These are phyloP conservation scores for Diuraphis noxia DNA, from an alignment of 1,140 invertebrate species.

Conservation along the genomic window DNA sequence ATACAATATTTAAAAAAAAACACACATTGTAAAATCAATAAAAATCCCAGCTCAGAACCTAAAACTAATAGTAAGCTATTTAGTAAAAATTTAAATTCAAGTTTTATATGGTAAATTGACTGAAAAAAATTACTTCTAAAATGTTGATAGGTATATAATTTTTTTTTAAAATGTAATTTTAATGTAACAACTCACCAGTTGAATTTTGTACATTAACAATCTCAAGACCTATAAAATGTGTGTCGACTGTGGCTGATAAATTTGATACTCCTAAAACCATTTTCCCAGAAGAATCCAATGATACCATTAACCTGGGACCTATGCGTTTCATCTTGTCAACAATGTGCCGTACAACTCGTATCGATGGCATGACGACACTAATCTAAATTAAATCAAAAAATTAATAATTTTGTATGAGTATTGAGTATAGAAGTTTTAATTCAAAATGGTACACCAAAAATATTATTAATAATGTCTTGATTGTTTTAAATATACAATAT, in stretches of 20 bases:
- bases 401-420: not conserved
- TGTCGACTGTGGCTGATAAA: conserved; percentile 44
- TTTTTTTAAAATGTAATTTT: not conserved
- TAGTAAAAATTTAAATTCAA: too few relatives aligned
- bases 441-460: not conserved
- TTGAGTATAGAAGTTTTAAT: not conserved
- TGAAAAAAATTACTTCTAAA: too few relatives aligned
- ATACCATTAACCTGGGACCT: conserved; percentile 23
- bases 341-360: conserved; percentile 39
- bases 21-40: too few relatives aligned
- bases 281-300: conserved; percentile 37
- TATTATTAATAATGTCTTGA: not conserved
- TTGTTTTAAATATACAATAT: not conserved
- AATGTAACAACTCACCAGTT: conserved; percentile 1
- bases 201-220: not conserved
- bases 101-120: too few relatives aligned
- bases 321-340: conserved; percentile 48
- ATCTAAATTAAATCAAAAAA: conserved; percentile 55
- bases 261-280: conserved; percentile 47
- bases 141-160: too few relatives aligned
- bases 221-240: conserved; percentile 35
- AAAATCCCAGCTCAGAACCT: too few relatives aligned
- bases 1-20: too few relatives aligned
- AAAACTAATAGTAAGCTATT: too few relatives aligned
- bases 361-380: conserved; percentile 43